Percentiles rank a stretch among this genome's conserved stretches.
Conservation (phyloP, 2,113 vertebrate genomes). For the Sinocyclocheilus grahami region DNA sequence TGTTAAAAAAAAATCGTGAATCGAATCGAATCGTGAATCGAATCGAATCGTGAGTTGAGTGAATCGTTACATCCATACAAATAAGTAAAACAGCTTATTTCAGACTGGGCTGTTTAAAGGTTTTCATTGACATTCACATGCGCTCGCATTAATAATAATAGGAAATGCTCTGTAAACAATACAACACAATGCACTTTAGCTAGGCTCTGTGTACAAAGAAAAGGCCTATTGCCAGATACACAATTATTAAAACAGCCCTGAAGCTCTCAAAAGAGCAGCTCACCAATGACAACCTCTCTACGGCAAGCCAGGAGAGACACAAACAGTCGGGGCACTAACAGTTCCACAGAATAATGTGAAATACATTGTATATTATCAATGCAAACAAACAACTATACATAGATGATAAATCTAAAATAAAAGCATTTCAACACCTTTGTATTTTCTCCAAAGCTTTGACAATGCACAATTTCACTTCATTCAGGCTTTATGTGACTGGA, state of each 20-base stretch:
- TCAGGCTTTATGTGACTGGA: slow-evolving; percentile 44
- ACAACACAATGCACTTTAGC: slow-evolving; percentile 68
- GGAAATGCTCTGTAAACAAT: slow-evolving; percentile 71
- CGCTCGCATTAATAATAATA: slow-evolving; percentile 61
- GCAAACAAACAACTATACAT: not conserved
- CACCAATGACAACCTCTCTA: slow-evolving; percentile 64
- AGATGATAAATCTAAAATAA: not conserved
- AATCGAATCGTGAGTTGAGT: too few relatives aligned
- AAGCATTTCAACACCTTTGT: not conserved
- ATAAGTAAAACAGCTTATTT: not conserved
- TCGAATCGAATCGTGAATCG: too few relatives aligned
- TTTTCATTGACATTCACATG: slow-evolving; percentile 46
- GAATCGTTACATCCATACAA: not conserved
- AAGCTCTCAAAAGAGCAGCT: slow-evolving; percentile 58
- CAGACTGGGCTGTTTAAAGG: not conserved
- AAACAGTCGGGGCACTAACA: slow-evolving; percentile 48
- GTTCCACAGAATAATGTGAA: not conserved
- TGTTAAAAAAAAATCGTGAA: too few relatives aligned
- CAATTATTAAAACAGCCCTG: slow-evolving; percentile 62
- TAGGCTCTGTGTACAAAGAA: slow-evolving; percentile 71
- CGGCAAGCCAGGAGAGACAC: slow-evolving; percentile 58
- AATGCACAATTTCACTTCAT: slow-evolving; percentile 46
- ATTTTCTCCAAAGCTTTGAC: slow-evolving; percentile 31
- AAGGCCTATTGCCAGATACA: slow-evolving; percentile 70
- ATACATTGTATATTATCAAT: slow-evolving; percentile 8